These are phyloP conservation scores for Numenius phaeopus DNA, from an alignment of 2,797 vertebrate species.

Conservation along the genomic window DNA sequence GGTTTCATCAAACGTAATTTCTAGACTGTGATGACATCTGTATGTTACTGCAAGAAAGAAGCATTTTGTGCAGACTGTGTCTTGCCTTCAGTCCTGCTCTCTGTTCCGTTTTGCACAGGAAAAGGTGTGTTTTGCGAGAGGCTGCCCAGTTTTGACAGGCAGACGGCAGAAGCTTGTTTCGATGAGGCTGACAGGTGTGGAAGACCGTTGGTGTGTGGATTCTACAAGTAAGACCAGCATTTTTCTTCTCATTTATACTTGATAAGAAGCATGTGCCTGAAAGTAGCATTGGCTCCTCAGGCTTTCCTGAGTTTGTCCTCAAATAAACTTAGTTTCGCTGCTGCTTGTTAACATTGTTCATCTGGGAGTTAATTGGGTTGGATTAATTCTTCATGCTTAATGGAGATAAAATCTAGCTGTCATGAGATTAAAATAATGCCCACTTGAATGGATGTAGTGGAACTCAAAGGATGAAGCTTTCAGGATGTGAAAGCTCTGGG, in stretches of 20 bases:
- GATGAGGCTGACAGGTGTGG: slow-evolving; percentile 58
- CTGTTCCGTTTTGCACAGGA: slow-evolving; percentile 25
- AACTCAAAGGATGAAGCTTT: not conserved
- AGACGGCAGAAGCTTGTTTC: slow-evolving; percentile 57
- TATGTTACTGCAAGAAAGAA: not conserved
- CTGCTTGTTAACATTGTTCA: not conserved
- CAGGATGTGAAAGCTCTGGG: not conserved
- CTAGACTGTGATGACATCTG: accelerated
- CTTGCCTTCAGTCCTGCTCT: not conserved
- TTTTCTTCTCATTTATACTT: not conserved
- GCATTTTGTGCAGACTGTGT: accelerated
- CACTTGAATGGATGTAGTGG: not conserved
- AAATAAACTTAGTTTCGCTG: not conserved
- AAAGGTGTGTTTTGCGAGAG: slow-evolving; percentile 73
- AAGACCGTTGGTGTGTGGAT: slow-evolving; percentile 65
- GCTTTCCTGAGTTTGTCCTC: not conserved
- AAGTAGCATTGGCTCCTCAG: not conserved
- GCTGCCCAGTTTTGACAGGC: slow-evolving; percentile 55
- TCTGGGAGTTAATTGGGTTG: not conserved
- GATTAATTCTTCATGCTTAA: not conserved
- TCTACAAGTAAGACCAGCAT: slow-evolving; percentile 68
- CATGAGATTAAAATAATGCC: not conserved
- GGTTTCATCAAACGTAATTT: accelerated
- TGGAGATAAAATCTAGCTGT: not conserved
- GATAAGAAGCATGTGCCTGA: not conserved